Base-by-base conservation (phyloP, 2,797 vertebrate genomes). In the Sebastes diploproa region DNA sequence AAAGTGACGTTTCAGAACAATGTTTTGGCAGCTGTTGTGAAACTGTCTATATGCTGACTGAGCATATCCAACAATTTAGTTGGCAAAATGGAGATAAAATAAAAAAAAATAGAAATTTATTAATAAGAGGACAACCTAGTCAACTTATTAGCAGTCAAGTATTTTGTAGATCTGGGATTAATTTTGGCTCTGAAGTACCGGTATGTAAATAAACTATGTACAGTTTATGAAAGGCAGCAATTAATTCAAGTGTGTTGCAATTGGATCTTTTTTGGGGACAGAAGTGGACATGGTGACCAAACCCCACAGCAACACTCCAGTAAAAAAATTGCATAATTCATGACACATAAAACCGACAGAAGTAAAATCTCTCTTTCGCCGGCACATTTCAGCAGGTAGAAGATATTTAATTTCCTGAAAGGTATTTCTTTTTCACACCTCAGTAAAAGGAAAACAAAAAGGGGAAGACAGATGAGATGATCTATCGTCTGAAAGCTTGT, bases 371-470 rank as follows among this genome's bases (percentile, higher is more conserved):
- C 30, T 22, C 56, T 23, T 66, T 78, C 10, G 64, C 32, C 52
- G 12, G 20, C 67, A 38, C 54, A 66, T 69, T 8, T 42, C 42
- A 29, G 74, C 63, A 60, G 1, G 42, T 46, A 23, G 36, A 68
- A 27, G 60, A 38, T 68, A 68, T 34, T 70, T 79, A 30, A 87
- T 86, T 75, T 81, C 78, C 78, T 77, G 55, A 72, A 75, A 84
- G 29, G 34, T 30, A 65, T 78, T 46, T 69, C 42, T 65, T 70
- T 75, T 79, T 64, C 50, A 71, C 38, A 46, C 36, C 30, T 62
- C 38, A 66, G 42, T 65, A 29, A 68, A 38, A 55, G 61, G 2
- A 67, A 63, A 63, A 65, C 16, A 14, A 6, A 75, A 59, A n/a
- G 27, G 20, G 16, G 20, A 7, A 30, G 16, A 77, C 55, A 11